phyloP scores from a whole-genome alignment of 2,113 vertebrate species.

The Hemicordylus capensis region DNA sequence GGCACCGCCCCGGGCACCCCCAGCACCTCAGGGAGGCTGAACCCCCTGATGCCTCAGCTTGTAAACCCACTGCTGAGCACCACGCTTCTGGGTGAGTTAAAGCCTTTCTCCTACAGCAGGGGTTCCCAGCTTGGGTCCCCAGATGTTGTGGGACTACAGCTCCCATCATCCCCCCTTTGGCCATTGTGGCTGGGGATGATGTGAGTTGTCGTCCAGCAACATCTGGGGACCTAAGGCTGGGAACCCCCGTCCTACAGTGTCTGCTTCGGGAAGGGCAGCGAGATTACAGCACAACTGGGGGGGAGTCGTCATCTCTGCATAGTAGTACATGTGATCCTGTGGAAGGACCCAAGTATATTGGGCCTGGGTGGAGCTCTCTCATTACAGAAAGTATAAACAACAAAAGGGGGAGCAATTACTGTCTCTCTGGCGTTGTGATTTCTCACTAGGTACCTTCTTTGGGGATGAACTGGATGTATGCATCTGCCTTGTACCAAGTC shows the following conservation, averaged over 20 bases:
- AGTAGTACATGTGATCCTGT: not conserved
- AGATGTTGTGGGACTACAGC: too few relatives aligned
- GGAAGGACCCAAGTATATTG: too few relatives aligned
- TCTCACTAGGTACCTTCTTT: too few relatives aligned
- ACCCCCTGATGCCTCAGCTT: constrained; percentile 75
- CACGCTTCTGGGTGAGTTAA: constrained; percentile 80
- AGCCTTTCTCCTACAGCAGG: not conserved
- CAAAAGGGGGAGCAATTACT: too few relatives aligned
- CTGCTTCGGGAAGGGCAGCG: not conserved
- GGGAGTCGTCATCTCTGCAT: not conserved
- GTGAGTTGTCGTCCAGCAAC: too few relatives aligned
- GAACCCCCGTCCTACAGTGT: not conserved
- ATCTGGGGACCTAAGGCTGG: not conserved
- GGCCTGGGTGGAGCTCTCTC: not conserved
- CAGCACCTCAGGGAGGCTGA: constrained; percentile 70
- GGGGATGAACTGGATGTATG: too few relatives aligned
- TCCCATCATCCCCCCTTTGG: too few relatives aligned
- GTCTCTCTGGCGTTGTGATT: too few relatives aligned
- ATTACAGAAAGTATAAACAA: not conserved
- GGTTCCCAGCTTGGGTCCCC: not conserved
- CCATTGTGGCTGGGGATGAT: too few relatives aligned
- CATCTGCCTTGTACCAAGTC: too few relatives aligned
- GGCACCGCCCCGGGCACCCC: constrained; percentile 68
- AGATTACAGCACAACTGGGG: not conserved
- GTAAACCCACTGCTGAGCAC: constrained; percentile 82